A percentile compares a stretch with the other conserved stretches of the same genome.
Evolutionary conservation across 2,113 vertebrate species (phyloP).

Genomic region (Mus pahari): DNA sequence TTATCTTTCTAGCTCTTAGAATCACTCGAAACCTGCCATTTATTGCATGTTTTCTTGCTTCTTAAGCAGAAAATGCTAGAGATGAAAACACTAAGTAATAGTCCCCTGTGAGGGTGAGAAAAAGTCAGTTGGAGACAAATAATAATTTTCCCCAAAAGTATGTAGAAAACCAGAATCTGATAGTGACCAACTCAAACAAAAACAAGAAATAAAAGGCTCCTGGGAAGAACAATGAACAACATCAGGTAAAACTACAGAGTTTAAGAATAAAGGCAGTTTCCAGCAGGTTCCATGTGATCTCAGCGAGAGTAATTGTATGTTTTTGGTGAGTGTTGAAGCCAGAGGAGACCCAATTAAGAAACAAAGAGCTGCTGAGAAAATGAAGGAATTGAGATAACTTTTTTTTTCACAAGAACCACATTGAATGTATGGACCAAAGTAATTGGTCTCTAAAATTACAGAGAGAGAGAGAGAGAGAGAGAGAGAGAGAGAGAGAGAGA

Average conservation of each 20-base stretch:
- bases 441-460: conserved; percentile 26
- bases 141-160: conserved; percentile 31
- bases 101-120: not conserved
- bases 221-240: conserved; percentile 3
- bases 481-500: too few relatives aligned
- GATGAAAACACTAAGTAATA: conserved; percentile 40
- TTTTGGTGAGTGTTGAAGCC: not conserved
- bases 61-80: conserved; percentile 7
- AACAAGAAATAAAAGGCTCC: not conserved
- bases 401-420: conserved; percentile 13
- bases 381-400: not conserved
- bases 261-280: conserved; percentile 32
- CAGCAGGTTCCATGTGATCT: not conserved
- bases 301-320: conserved; percentile 28
- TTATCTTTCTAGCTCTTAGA: not conserved
- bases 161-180: conserved; percentile 28
- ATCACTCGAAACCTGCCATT: not conserved
- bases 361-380: conserved; percentile 43
- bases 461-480: too few relatives aligned
- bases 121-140: not conserved
- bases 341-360: conserved; percentile 40
- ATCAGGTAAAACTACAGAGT: conserved; percentile 29
- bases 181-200: conserved; percentile 50
- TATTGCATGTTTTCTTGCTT: not conserved
- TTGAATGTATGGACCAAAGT: conserved; percentile 47